Conservation (phyloP, 2,888 invertebrate species). For the Euproctis similis region DNA sequence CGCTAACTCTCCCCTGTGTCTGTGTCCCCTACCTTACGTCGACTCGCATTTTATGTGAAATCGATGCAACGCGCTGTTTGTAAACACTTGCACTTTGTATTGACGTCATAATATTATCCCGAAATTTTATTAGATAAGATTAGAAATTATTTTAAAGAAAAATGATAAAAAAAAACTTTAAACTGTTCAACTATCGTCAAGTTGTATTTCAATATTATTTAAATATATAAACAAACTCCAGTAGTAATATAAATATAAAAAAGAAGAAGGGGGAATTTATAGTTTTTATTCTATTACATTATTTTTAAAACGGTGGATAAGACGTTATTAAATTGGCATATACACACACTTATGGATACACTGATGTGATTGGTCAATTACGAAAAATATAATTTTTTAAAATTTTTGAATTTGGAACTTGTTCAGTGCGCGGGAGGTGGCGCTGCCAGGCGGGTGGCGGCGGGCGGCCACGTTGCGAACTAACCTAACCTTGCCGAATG, state of each 20-base stretch:
- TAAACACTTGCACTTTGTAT: slow-evolving; percentile 59
- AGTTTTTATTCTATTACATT: background rate
- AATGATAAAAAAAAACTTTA: background rate
- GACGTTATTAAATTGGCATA: background rate
- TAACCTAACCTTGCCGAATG: slow-evolving; percentile 67
- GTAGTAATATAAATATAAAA: too few relatives aligned
- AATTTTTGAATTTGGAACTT: slow-evolving; percentile 10
- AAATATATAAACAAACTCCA: too few relatives aligned
- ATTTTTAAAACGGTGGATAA: background rate
- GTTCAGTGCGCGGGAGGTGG: slow-evolving; percentile 45
- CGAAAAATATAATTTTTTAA: slow-evolving; percentile 4
- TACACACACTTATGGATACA: slow-evolving; percentile 6
- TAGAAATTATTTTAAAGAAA: background rate
- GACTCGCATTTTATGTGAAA: slow-evolving; percentile 66
- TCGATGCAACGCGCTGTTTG: slow-evolving; percentile 72
- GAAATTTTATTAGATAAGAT: background rate
- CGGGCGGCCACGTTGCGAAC: slow-evolving; percentile 67
- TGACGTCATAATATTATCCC: background rate
- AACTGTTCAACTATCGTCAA: slow-evolving; percentile 26
- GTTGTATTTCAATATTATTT: slow-evolving; percentile 20
- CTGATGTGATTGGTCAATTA: slow-evolving; percentile 4
- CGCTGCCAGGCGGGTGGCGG: slow-evolving; percentile 61
- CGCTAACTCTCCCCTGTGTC: slow-evolving; percentile 13
- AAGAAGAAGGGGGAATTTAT: too few relatives aligned
- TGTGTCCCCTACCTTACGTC: slow-evolving; percentile 16